Conservation (phyloP, 2,113 vertebrate species). For the Gopherus evgoodei region DNA sequence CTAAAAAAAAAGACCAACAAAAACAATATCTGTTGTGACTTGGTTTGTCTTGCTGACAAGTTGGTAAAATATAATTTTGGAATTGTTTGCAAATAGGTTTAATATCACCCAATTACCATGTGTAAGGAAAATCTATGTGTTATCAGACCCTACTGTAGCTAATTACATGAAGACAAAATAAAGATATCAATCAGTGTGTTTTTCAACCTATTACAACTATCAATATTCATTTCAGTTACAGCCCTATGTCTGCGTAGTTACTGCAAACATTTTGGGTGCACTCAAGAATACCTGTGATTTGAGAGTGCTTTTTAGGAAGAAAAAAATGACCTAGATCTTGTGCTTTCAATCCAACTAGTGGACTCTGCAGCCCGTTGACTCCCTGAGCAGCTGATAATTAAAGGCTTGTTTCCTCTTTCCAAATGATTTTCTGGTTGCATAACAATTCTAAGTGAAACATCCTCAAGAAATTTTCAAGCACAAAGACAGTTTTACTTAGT, state of each 20-base stretch:
- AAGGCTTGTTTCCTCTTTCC: conserved; percentile 69
- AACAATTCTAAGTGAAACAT: conserved; percentile 67
- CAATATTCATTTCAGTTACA: conserved; percentile 54
- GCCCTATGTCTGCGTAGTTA: conserved; percentile 43
- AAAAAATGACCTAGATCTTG: neutral
- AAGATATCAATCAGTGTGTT: conserved; percentile 46
- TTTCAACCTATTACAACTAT: neutral
- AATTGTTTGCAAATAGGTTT: conserved; percentile 55
- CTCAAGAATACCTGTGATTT: conserved; percentile 3
- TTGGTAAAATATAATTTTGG: conserved; percentile 22
- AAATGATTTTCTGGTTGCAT: conserved; percentile 68
- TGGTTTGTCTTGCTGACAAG: neutral
- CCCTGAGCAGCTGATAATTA: conserved; percentile 69
- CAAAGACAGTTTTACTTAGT: neutral
- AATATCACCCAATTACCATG: conserved; percentile 47
- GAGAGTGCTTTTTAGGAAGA: conserved; percentile 9
- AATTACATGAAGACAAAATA: conserved; percentile 45
- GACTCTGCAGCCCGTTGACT: conserved; percentile 60
- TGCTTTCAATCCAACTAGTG: conserved; percentile 32
- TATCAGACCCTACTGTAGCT: neutral
- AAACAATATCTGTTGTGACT: neutral
- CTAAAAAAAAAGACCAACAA: neutral
- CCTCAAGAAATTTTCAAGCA: conserved; percentile 50
- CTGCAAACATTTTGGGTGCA: neutral
- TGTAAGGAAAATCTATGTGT: conserved; percentile 26